A percentile compares a stretch with the other conserved stretches of the same genome.
phyloP scores from a whole-genome alignment of 2,113 vertebrate species.

The Drymodes brunneopygia region DNA sequence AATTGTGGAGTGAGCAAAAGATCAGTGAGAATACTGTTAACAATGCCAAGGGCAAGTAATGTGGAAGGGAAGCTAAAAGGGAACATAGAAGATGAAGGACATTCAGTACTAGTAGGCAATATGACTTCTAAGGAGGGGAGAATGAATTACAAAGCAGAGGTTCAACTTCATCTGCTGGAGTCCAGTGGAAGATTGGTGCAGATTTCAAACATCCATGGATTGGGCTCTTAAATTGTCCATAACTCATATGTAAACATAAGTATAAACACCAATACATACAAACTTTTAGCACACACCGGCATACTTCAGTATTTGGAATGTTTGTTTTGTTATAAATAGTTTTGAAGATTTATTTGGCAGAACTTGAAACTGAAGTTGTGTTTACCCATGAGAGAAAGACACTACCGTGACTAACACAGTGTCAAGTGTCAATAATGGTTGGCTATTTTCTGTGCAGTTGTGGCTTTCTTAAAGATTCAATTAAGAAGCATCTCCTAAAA shows the following conservation, averaged over 20 bases:
- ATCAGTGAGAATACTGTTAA: background rate
- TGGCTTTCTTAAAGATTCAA: background rate
- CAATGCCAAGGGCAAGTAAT: background rate
- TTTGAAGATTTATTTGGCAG: background rate
- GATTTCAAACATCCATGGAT: background rate
- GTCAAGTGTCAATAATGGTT: background rate
- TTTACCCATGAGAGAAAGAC: background rate
- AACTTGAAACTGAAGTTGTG: background rate
- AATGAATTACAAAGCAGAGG: background rate
- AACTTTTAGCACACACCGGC: background rate
- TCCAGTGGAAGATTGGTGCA: background rate
- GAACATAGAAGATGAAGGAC: background rate
- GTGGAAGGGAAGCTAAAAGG: background rate
- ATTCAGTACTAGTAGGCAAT: background rate
- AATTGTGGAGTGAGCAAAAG: background rate
- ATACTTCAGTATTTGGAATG: background rate
- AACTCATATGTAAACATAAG: background rate
- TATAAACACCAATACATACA: background rate
- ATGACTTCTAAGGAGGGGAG: background rate
- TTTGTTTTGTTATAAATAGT: background rate
- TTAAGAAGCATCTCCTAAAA: background rate
- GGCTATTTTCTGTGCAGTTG: background rate
- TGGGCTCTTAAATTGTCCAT: background rate
- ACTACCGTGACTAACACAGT: background rate
- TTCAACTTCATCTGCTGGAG: background rate